Conservation (phyloP, 2,888 invertebrate species). For the Leptodirus hochenwartii region DNA sequence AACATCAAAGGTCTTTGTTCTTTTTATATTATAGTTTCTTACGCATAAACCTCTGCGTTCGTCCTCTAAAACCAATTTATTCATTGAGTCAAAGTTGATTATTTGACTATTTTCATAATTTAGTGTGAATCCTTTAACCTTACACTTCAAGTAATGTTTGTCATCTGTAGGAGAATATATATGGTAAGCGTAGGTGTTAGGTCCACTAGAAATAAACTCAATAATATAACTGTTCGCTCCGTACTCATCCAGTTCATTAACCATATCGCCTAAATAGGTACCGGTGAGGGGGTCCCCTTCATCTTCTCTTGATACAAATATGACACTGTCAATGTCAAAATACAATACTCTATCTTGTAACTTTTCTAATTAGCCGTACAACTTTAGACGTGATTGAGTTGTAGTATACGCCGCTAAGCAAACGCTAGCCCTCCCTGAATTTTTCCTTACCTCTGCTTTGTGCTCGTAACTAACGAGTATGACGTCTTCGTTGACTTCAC, state of each 20-base stretch:
- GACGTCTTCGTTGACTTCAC: not conserved
- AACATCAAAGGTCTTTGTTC: too few relatives aligned
- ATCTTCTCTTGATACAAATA: slow-evolving; percentile 14
- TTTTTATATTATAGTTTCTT: too few relatives aligned
- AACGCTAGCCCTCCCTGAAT: slow-evolving; percentile 13
- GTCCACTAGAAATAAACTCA: slow-evolving; percentile 19
- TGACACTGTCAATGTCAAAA: slow-evolving; percentile 21
- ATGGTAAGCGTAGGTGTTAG: slow-evolving; percentile 19
- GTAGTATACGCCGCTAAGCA: slow-evolving; percentile 21
- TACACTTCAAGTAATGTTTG: too few relatives aligned
- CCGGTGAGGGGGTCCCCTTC: slow-evolving; percentile 15
- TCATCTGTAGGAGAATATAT: too few relatives aligned
- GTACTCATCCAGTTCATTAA: slow-evolving; percentile 17
- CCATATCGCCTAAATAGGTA: slow-evolving; percentile 19
- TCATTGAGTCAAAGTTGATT: too few relatives aligned
- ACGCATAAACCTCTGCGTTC: too few relatives aligned
- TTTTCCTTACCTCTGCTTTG: not conserved
- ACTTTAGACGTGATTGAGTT: slow-evolving; percentile 17
- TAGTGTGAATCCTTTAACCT: too few relatives aligned
- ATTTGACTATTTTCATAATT: too few relatives aligned
- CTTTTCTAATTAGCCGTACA: slow-evolving; percentile 18
- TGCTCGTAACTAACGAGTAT: not conserved
- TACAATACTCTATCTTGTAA: slow-evolving; percentile 18
- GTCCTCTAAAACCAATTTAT: too few relatives aligned
- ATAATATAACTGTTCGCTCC: slow-evolving; percentile 15